Evolutionary conservation across 1,140 invertebrate species (phyloP), one percentile per base, ranked within the genome.

Genomic region (Pachyrhynchus sulphureomaculatus): DNA sequence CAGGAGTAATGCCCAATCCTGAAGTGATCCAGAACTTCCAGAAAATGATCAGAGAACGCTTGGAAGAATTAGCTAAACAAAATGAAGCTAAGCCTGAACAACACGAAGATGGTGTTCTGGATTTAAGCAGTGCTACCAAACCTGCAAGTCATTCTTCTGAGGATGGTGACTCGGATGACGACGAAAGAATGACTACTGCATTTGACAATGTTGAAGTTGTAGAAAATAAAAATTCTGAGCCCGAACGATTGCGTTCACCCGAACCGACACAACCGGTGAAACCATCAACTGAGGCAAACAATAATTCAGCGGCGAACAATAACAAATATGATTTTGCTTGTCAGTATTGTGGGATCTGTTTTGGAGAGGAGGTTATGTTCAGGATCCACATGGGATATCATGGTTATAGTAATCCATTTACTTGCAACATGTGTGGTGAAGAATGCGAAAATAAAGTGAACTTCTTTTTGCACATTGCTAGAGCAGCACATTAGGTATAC

Each of bases 371-470:
- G 23, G 86, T 93, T 6, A 91, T 99, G 85, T 95, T 95, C 78
- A 89, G 88, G 0, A 91, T 97, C 71, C 96, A 99, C 78, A 96
- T 96, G 91, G 91, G 92, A 52, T 98, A 93, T 77, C 96, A 99
- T 76, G 90, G 89, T 2, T 91, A 86, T 78, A 82, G 88, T 53
- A 86, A 96, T 75, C 95, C 96, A 0, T 97, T 92, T 76, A 91
- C 89, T 61, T 99, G 96, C 77, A 96, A 96, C 79, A 91, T 92
- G 80, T 98, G 96, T 75, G 95, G 95, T 1, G 84, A 92, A 54
- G 77, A 86, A 56, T 90, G 88, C 60, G 75, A 83, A 1, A 90
- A 98, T 71, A 88, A 89, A 68, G 82, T 97, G 0, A 84, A 88
- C 0, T 98, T 99, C 75, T 97, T 94, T 75, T 80, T 96, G 0